These are phyloP conservation scores for Pollenia labialis DNA, from an alignment of 2,888 invertebrate genomes.

Conservation along the genomic window DNA sequence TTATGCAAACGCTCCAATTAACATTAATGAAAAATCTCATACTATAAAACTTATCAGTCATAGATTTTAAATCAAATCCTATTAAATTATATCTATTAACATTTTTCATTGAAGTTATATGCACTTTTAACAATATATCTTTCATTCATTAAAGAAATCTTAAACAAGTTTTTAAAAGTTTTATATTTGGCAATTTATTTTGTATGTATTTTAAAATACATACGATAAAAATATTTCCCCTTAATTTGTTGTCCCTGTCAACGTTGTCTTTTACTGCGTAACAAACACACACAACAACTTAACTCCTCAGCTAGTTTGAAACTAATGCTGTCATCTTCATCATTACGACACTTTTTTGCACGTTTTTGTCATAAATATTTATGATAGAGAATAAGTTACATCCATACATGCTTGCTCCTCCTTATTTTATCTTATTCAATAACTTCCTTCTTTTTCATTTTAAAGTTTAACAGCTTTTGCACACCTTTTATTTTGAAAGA, in stretches of 20 bases:
- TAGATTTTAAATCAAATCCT: no score
- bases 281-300: background rate
- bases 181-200: conserved; percentile 1
- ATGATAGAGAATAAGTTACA: background rate
- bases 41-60: no score
- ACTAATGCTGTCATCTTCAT: conserved; percentile 57
- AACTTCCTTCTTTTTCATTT: conserved; percentile 48
- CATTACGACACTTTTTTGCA: conserved; percentile 52
- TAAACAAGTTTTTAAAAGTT: no score
- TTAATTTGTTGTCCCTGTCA: background rate
- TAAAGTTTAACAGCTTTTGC: conserved; percentile 41
- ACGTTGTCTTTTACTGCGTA: background rate
- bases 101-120: no score
- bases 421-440: conserved; percentile 55
- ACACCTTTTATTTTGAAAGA: background rate
- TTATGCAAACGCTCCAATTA: no score
- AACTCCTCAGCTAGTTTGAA: conserved; percentile 56
- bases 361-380: conserved; percentile 51
- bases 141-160: no score
- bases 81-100: no score
- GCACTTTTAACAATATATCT: no score
- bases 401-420: background rate
- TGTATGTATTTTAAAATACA: background rate
- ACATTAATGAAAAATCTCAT: no score
- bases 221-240: background rate